Percentiles rank a stretch among this genome's conserved stretches.
Conservation (phyloP, 1,140 invertebrate genomes). For the Telenomus remus region DNA sequence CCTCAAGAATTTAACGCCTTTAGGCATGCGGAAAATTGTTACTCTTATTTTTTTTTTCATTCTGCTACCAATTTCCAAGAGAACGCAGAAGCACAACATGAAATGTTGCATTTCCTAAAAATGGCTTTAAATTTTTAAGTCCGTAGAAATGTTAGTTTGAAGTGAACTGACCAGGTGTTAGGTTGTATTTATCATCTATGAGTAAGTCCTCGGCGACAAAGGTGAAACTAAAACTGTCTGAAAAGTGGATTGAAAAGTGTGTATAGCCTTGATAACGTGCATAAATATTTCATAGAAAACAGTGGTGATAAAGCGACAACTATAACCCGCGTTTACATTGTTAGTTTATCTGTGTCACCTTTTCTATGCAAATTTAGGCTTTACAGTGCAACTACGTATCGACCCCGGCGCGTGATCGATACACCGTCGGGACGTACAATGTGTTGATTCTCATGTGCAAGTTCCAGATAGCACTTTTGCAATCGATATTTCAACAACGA, state of each 20-base stretch:
- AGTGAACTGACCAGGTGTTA: slow-evolving; percentile 2
- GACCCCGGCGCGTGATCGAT: slow-evolving; percentile 22
- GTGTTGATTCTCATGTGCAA: too few relatives aligned
- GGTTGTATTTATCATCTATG: slow-evolving; percentile 30
- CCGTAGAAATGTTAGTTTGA: too few relatives aligned
- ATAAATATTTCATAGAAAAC: slow-evolving; percentile 46
- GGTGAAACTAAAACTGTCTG: slow-evolving; percentile 21
- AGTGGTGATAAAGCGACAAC: slow-evolving; percentile 42
- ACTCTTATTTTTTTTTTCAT: background rate
- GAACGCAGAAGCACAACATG: too few relatives aligned
- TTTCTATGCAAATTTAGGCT: slow-evolving; percentile 38
- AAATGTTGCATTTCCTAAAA: too few relatives aligned
- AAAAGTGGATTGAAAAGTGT: slow-evolving; percentile 54
- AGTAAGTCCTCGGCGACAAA: slow-evolving; percentile 24
- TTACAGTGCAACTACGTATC: slow-evolving; percentile 35
- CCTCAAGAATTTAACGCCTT: slow-evolving; percentile 57
- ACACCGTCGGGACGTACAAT: background rate
- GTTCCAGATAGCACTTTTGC: too few relatives aligned
- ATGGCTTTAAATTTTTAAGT: too few relatives aligned
- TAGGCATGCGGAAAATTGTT: slow-evolving; percentile 1
- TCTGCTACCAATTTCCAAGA: too few relatives aligned
- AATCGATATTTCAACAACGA: too few relatives aligned
- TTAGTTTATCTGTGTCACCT: slow-evolving; percentile 35
- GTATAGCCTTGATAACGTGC: slow-evolving; percentile 32
- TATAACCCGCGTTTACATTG: slow-evolving; percentile 37